Evolutionary conservation across 2,113 vertebrate genomes (phyloP).

Genomic region (Orientallactaga bullata): DNA sequence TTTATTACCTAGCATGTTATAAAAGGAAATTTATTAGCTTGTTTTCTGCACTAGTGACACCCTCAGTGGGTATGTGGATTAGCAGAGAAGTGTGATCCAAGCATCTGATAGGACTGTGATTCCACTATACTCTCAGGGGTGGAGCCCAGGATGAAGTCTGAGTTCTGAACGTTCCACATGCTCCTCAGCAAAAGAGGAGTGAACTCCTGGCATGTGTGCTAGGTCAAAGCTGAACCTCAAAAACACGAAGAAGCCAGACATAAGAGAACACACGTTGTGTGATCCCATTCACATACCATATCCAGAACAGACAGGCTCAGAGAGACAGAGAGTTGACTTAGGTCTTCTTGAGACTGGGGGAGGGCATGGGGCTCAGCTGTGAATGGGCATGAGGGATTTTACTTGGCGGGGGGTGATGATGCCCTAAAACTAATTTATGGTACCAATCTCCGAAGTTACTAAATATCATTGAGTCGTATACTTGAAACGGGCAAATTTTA

Average conservation of each 20-base stretch:
- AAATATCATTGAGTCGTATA: constrained; percentile 16
- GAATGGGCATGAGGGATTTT: not conserved
- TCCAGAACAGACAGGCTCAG: not conserved
- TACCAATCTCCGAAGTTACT: not conserved
- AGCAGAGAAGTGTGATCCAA: not conserved
- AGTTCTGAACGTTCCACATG: not conserved
- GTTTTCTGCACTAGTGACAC: not conserved
- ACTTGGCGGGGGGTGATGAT: not conserved
- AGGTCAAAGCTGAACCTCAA: not conserved
- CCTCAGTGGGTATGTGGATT: not conserved
- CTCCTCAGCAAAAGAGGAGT: not conserved
- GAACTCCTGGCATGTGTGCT: too few relatives aligned
- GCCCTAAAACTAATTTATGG: not conserved
- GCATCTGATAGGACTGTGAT: not conserved
- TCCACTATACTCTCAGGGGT: not conserved
- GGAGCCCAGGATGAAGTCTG: not conserved
- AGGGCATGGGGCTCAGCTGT: not conserved
- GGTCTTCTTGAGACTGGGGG: not conserved
- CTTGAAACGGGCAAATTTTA: constrained; percentile 41
- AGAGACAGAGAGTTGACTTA: not conserved
- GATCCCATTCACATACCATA: not conserved
- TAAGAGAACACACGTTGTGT: fast-evolving
- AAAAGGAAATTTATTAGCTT: too few relatives aligned
- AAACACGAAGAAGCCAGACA: not conserved
- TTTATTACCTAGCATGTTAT: too few relatives aligned